A percentile compares a stretch with the other conserved stretches of the same genome.
Evolutionary conservation across 2,113 vertebrate species (phyloP).

Genomic region (Gila orcuttii): DNA sequence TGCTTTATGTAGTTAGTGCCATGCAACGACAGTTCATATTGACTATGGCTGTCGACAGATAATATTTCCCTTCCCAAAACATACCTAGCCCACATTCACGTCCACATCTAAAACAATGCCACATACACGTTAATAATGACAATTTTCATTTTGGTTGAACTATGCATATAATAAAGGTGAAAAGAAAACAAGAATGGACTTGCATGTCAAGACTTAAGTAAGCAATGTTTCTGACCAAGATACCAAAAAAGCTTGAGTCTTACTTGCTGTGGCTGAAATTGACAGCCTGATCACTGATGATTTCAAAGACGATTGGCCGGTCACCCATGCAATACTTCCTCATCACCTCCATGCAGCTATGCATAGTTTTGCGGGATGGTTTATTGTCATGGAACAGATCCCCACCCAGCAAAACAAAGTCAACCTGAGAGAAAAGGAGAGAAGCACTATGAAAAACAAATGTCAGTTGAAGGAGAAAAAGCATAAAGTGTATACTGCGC

Average conservation of each 20-base stretch:
- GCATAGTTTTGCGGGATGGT: conserved; percentile 89
- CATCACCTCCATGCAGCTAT: conserved; percentile 84
- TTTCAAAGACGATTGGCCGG: conserved; percentile 88
- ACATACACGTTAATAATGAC: neutral
- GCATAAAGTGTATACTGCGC: neutral
- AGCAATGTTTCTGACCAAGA: neutral
- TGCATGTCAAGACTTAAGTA: neutral
- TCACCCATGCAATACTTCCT: conserved; percentile 97
- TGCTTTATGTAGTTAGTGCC: neutral
- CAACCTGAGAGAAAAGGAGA: conserved; percentile 80
- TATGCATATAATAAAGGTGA: neutral
- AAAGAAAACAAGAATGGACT: neutral
- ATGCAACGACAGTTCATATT: neutral
- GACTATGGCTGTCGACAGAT: neutral
- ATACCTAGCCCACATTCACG: neutral
- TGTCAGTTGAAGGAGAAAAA: neutral
- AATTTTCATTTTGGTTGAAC: neutral
- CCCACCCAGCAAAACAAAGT: conserved; percentile 94
- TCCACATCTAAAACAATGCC: neutral
- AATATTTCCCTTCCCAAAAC: neutral
- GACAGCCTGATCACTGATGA: conserved; percentile 93
- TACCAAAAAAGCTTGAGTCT: conserved; percentile 58
- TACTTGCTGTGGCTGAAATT: conserved; percentile 95
- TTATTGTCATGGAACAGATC: conserved; percentile 99
- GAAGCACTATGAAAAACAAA: conserved; percentile 55